These are phyloP conservation scores for Lathronympha strigana DNA, from an alignment of 2,888 invertebrate species.

Conservation along the genomic window DNA sequence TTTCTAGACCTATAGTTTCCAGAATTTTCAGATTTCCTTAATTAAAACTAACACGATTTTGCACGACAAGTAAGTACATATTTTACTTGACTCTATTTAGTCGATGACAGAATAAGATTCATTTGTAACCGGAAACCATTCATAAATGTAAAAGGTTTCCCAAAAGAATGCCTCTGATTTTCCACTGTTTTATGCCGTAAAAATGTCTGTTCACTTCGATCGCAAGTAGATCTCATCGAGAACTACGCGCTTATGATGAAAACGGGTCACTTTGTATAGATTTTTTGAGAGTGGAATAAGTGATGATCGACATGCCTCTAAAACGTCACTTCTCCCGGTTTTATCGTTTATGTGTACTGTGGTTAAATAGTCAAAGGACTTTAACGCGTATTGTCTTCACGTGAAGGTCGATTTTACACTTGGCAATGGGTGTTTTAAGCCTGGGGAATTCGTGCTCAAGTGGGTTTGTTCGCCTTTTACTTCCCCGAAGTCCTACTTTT, in stretches of 20 bases:
- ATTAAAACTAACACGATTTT: too few relatives aligned
- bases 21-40: too few relatives aligned
- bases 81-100: too few relatives aligned
- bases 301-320: constrained; percentile 27
- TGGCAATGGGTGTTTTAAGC: not conserved
- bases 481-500: not conserved
- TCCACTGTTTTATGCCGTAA: not conserved
- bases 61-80: too few relatives aligned
- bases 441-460: constrained; percentile 31
- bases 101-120: not conserved
- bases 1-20: too few relatives aligned
- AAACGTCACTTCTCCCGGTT: constrained; percentile 24
- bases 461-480: constrained; percentile 15
- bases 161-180: too few relatives aligned
- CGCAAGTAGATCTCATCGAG: not conserved
- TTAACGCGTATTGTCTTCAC: not conserved
- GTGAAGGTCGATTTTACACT: constrained; percentile 1
- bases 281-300: not conserved
- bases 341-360: constrained; percentile 7
- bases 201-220: constrained; percentile 11
- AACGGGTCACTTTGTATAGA: not conserved
- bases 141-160: not conserved
- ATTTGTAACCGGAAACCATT: not conserved
- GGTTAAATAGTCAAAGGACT: not conserved
- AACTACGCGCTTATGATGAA: not conserved